phyloP scores from a whole-genome alignment of 2,797 vertebrate species.

The Pangasius djambal region DNA sequence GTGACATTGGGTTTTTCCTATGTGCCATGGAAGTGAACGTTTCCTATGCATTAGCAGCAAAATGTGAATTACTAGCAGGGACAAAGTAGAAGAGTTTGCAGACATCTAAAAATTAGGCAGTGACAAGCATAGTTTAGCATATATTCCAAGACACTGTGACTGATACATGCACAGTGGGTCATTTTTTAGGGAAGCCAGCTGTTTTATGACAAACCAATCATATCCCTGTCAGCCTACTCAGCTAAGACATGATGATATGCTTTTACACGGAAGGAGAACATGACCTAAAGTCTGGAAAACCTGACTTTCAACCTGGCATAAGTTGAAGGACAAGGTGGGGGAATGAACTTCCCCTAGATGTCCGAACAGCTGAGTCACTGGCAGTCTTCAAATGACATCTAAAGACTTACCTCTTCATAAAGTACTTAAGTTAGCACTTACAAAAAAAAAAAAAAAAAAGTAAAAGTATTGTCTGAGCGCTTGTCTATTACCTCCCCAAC shows the following conservation, averaged over 20 bases:
- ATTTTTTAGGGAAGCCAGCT: conserved; percentile 3
- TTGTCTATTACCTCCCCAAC: too few species aligned
- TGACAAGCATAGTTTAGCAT: background rate
- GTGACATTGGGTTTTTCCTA: background rate
- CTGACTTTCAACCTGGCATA: background rate
- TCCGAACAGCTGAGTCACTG: too few species aligned
- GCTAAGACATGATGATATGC: background rate
- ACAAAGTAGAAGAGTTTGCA: background rate
- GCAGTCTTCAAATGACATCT: too few species aligned
- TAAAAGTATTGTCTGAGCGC: too few species aligned
- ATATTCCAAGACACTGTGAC: background rate
- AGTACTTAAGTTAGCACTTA: too few species aligned
- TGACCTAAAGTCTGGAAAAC: background rate
- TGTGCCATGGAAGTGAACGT: background rate
- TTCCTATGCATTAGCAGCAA: background rate
- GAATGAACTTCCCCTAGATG: too few species aligned
- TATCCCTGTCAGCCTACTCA: background rate
- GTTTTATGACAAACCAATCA: conserved; percentile 3
- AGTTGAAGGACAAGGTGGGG: background rate
- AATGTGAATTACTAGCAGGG: background rate
- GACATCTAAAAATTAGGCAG: background rate
- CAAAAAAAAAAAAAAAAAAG: too few species aligned
- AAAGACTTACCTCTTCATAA: too few species aligned
- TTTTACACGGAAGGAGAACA: background rate
- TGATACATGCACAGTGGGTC: conserved; percentile 1